Percentiles rank a stretch among this genome's conserved stretches.
phyloP scores from a whole-genome alignment of 2,113 vertebrate genomes.

The Serinus canaria region DNA sequence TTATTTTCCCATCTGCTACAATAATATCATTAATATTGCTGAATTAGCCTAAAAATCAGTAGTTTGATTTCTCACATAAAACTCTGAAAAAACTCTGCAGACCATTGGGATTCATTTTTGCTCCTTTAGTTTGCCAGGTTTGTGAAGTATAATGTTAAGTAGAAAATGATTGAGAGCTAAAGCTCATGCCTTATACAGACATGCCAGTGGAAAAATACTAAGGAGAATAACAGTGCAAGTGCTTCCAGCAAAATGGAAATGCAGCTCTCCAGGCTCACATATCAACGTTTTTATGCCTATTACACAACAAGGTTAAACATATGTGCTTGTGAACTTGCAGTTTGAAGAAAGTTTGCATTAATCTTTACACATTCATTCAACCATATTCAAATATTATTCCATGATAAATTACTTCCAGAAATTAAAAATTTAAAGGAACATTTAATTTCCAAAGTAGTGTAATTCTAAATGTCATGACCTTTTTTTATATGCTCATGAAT shows the following conservation, averaged over 20 bases:
- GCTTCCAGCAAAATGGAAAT: slow-evolving; percentile 57
- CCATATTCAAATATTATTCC: slow-evolving; percentile 49
- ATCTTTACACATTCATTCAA: slow-evolving; percentile 31
- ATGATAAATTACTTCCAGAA: slow-evolving; percentile 28
- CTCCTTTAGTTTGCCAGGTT: slow-evolving; percentile 26
- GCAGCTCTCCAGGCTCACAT: not conserved
- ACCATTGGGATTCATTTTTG: slow-evolving; percentile 7
- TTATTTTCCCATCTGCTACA: not conserved
- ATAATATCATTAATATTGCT: not conserved
- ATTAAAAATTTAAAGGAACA: slow-evolving; percentile 65
- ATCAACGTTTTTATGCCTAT: slow-evolving; percentile 33
- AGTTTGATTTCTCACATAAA: not conserved
- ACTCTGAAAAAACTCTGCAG: not conserved
- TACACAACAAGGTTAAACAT: slow-evolving; percentile 46
- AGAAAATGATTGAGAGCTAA: not conserved
- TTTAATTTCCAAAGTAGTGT: slow-evolving; percentile 52
- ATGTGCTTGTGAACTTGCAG: not conserved
- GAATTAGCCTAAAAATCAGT: not conserved
- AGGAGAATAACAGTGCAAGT: slow-evolving; percentile 20
- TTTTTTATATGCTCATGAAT: slow-evolving; percentile 12
- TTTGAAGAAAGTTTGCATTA: slow-evolving; percentile 39
- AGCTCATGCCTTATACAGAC: not conserved
- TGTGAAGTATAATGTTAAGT: not conserved
- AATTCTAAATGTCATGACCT: slow-evolving; percentile 64
- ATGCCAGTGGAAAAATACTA: slow-evolving; percentile 36